Base-by-base conservation (phyloP, 2,888 invertebrate genomes). In the Mimachlamys varia region DNA sequence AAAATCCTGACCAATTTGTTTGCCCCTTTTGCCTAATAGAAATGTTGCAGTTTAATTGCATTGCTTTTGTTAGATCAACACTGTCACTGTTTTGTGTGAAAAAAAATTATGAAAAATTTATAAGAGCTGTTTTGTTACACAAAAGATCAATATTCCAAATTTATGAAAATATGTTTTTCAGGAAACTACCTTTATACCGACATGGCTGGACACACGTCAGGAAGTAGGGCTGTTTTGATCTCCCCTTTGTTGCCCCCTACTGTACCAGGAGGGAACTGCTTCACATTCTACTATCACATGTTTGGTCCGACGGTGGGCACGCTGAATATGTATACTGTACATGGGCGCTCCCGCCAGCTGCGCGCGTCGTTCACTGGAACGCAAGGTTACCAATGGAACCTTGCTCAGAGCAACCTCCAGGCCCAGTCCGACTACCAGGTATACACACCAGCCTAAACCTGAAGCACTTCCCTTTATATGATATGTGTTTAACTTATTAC, bases 131-230 rank as follows among this genome's bases (percentile, higher is more conserved):
- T 1, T 53, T 13, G 19, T 53, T 10, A 53, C 5, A 19, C 13
- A 53, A 17, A 2, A 12, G 19, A 2, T 17, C 13, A 2, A 13
- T 53, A 19, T 53, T 53, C 53, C 13, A 53, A 2, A 53, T 53
- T 53, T 44, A 44, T 44, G 7, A 44, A 44, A 44, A 44, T 7
- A 7, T 5, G 76, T 13, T 38, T 76, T 89, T 38, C 89, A 93
- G 96, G 96, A 19, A 94, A 93, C 95, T 99, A 98, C 96, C 98
- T 99, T 97, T 98, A 98, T 94, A 98, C 98, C 92, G 98, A 99
- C 95, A 98, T 98, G 27, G 97, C 98, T 0, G 97, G 97, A 0
- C 97, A 97, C 19, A 94, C 97, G 10, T 97, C 97, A 76, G 98
- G 98, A 93, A 98, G 98, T 92, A 97, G 97, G 0, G 98, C 98